Percentiles rank a stretch among this genome's conserved stretches.
These are phyloP conservation scores for Pangasius sanitwongsei DNA, from an alignment of 2,797 vertebrate genomes.

Conservation along the genomic window DNA sequence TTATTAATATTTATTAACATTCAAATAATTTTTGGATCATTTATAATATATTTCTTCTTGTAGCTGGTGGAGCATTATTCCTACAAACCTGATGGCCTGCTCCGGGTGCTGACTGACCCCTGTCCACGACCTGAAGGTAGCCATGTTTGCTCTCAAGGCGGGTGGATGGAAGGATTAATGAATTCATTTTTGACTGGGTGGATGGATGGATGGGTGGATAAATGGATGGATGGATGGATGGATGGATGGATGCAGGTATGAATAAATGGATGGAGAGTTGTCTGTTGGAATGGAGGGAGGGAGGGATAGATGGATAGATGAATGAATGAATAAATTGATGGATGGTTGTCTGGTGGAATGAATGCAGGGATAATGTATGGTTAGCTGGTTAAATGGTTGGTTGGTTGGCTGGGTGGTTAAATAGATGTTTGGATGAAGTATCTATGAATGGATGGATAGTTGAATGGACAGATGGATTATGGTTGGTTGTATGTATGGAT, in stretches of 20 bases:
- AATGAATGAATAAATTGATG: not conserved
- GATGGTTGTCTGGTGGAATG: not conserved
- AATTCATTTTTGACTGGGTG: not conserved
- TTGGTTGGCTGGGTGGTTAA: not conserved
- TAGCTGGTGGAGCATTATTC: constrained; percentile 97
- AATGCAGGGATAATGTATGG: not conserved
- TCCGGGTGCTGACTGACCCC: constrained; percentile 86
- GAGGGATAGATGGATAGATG: not conserved
- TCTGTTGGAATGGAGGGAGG: not conserved
- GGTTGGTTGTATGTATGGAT: not conserved
- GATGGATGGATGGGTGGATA: not conserved
- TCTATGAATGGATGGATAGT: not conserved
- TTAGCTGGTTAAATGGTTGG: not conserved
- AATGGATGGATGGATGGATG: not conserved
- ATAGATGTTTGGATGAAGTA: not conserved
- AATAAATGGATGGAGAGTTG: not conserved
- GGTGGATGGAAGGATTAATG: not conserved
- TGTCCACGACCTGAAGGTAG: constrained; percentile 73
- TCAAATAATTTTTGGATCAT: not conserved
- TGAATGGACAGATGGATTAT: not conserved
- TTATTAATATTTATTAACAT: not conserved
- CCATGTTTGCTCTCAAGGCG: not conserved
- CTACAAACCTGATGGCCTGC: constrained; percentile 92
- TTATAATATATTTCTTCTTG: constrained; percentile 24
- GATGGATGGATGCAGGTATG: not conserved